Base-by-base conservation (phyloP, 2,888 invertebrate genomes). In the Criorhina ranunculi region DNA sequence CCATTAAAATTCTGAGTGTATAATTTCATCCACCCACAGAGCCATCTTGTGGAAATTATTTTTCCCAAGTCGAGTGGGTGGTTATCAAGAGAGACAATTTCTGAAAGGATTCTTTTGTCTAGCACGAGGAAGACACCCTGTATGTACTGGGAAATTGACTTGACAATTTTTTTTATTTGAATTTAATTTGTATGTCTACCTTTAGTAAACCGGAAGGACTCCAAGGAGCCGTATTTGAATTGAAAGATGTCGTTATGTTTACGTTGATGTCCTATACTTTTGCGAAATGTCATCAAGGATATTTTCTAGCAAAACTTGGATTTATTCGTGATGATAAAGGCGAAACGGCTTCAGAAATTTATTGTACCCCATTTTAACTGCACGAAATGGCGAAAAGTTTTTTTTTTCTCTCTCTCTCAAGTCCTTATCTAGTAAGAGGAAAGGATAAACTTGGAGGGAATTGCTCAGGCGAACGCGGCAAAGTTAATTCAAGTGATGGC, bases 1-100 rank as follows among this genome's bases (percentile, higher is more conserved):
- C 83, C 62, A 75, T 83, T 83, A 79, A 83, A 83, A 83, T 83
- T 79, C 73, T 12, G 79, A 83, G 64, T 83, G 69, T 73, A 83
- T 83, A 83, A 83, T 79, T 69, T 73, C 49, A 78, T 73, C 60
- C 53, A 51, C 11, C 46, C 35, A 53, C 31, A 5, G 3, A 40
- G 40, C 11, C 59, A 24, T 44, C 67, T 62, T 62, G 57, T 29
- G n/a, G 24, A 72, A 73, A 66, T 57, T 40, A 77, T 77, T 72
- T 77, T 55, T 4, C 29, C 46, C 40, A 62, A 78, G 60, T 24
- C 57, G 37, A 82, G 59, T 66, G 49, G 9, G 15, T 19, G 46
- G 31, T 7, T 8, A 8, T 19, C 33, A 57, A 57, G 37, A 29
- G 42, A 9, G 44, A 44, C 60, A n/a, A 7, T 59, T 59, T 57